Conservation (phyloP, 2,797 vertebrate genomes). For the Diceros bicornis region DNA sequence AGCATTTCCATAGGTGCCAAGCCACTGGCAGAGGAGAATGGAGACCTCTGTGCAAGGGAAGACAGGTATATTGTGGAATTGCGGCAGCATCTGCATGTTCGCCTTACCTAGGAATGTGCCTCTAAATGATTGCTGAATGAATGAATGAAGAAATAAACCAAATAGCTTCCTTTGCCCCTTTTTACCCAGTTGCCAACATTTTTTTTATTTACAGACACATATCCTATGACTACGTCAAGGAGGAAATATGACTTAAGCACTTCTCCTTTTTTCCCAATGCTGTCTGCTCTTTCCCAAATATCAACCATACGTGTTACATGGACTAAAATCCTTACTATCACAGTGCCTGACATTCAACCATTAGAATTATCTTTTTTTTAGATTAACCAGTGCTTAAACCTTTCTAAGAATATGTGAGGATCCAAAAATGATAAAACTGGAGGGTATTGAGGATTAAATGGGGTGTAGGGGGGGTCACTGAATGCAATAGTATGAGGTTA, state of each 20-base stretch:
- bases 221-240: not conserved
- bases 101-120: not conserved
- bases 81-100: slow-evolving; percentile 8
- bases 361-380: slow-evolving; percentile 7
- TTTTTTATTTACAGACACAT: not conserved
- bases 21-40: slow-evolving; percentile 22
- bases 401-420: slow-evolving; percentile 20
- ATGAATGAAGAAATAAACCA: not conserved
- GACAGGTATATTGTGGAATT: slow-evolving; percentile 22
- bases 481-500: not conserved
- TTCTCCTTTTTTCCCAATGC: not conserved
- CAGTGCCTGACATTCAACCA: not conserved
- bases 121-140: not conserved
- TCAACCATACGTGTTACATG: not conserved
- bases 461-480: not conserved
- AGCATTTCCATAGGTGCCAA: slow-evolving; percentile 78
- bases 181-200: slow-evolving; percentile 4
- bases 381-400: not conserved
- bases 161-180: not conserved
- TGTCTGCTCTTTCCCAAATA: not conserved
- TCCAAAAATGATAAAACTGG: not conserved
- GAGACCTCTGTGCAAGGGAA: slow-evolving; percentile 63
- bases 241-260: not conserved
- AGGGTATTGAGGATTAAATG: not conserved
- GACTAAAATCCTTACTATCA: not conserved